Evolutionary conservation across 2,888 invertebrate species (phyloP).

Genomic region (Cryptus armator): DNA sequence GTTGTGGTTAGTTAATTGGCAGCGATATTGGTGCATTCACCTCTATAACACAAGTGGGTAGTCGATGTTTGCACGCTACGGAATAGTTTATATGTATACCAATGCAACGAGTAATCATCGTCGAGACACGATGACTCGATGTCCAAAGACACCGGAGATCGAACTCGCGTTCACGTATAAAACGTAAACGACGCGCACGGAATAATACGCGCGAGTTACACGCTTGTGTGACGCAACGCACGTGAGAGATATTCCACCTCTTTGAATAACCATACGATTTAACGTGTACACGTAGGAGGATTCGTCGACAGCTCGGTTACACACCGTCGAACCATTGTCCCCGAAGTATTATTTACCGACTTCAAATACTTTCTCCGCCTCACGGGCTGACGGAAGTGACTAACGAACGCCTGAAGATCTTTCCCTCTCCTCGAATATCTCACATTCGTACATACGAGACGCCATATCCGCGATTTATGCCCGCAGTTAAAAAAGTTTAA

Average conservation of each 20-base stretch:
- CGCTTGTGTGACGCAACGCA: background rate
- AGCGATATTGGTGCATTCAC: constrained; percentile 1
- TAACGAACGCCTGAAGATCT: constrained; percentile 21
- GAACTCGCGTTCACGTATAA: constrained; percentile 1
- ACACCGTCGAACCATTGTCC: constrained; percentile 34
- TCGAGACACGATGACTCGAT: background rate
- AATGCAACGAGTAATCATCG: background rate
- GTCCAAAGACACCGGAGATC: constrained; percentile 8
- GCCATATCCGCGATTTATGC: background rate
- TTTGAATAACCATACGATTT: constrained; percentile 34
- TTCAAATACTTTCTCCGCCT: constrained; percentile 64
- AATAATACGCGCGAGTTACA: background rate
- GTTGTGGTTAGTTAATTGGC: constrained; percentile 4
- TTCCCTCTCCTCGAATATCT: background rate
- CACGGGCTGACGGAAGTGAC: constrained; percentile 58
- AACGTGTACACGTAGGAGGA: background rate
- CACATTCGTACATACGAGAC: background rate
- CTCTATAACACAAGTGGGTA: background rate
- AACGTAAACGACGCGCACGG: background rate
- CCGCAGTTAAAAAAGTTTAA: background rate
- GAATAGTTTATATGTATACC: background rate
- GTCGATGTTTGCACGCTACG: background rate
- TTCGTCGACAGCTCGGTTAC: background rate
- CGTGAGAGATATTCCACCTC: constrained; percentile 6
- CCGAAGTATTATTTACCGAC: constrained; percentile 13